Evolutionary conservation across 2,797 vertebrate species (phyloP), one percentile per base, ranked within the genome.

Genomic region (Florisuga fusca): DNA sequence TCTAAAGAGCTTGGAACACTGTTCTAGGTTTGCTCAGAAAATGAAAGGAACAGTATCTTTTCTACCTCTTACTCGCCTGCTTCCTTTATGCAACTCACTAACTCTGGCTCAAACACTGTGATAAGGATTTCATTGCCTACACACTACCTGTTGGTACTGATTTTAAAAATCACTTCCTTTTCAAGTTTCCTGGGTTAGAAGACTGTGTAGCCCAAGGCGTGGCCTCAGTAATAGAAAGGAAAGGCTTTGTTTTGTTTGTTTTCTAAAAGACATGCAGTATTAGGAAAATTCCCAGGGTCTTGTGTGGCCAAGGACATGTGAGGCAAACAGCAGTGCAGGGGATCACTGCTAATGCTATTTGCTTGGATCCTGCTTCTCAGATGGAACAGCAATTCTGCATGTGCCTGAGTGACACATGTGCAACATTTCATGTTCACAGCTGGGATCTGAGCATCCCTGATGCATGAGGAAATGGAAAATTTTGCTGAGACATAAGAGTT

Each of bases 401-500:
- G 26, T 75, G 31, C 48, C 43, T 89, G 45, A 36, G 20, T 61
- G 66, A 76, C 33, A 61, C 0, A 7, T 7, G 41, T 59, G 27
- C n/a, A 74, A 31, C 36, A 53, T 14, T 22, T 31, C 48, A 51
- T 33, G 31, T 36, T n/a, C 33, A 90, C 72, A 91, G 43, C 31
- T 62, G 68, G 33, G 45, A 79, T 80, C 43, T 91, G 31, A 73
- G 21, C 67, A 38, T 22, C 64, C 7, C 36, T 2, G 1, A 36
- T 67, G 41, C 27, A 46, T 7, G 18, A 93, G 41, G 48, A 88
- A 94, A 90, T 50, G 15, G 33, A 86, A 93, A 81, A n/a, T 36
- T 82, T 59, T 59, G 17, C 63, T 59, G 43, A 84, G 61, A 64
- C 3, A 0, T 53, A 29, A 72, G 36, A 57, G 55, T 64, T 59